Evolutionary conservation across 2,113 vertebrate genomes (phyloP).

Genomic region (Manacus vitellinus): DNA sequence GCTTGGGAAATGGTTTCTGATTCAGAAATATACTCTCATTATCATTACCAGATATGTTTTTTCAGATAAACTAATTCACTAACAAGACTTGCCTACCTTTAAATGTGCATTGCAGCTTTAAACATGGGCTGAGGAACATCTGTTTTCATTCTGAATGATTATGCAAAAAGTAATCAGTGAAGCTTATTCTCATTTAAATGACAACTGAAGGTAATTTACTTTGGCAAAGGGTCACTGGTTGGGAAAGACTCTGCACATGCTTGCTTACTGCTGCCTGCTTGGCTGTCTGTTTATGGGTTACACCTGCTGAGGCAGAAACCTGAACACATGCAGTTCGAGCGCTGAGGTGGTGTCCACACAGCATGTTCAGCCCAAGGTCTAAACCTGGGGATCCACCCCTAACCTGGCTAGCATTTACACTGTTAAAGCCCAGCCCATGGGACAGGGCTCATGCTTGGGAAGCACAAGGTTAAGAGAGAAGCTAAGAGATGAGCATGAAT

Average conservation of each 20-base stretch:
- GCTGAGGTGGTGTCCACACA: neutral
- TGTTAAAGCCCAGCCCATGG: neutral
- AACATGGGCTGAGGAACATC: neutral
- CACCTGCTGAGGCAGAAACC: neutral
- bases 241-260: neutral
- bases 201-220: slow-evolving; percentile 13
- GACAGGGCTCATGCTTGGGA: accelerated
- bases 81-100: neutral
- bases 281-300: neutral
- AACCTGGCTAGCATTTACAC: neutral
- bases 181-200: slow-evolving; percentile 13
- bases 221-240: neutral
- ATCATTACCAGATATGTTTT: neutral
- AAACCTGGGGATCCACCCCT: neutral
- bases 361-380: neutral
- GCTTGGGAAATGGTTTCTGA: neutral
- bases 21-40: neutral
- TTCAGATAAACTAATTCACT: neutral
- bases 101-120: neutral
- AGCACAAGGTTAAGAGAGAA: neutral
- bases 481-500: neutral
- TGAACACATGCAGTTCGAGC: neutral
- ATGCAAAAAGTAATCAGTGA: slow-evolving; percentile 5
- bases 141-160: slow-evolving; percentile 27
- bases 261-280: neutral